A percentile compares a stretch with the other conserved stretches of the same genome.
Conservation (phyloP, 2,113 vertebrate genomes). For the Alligator mississippiensis region DNA sequence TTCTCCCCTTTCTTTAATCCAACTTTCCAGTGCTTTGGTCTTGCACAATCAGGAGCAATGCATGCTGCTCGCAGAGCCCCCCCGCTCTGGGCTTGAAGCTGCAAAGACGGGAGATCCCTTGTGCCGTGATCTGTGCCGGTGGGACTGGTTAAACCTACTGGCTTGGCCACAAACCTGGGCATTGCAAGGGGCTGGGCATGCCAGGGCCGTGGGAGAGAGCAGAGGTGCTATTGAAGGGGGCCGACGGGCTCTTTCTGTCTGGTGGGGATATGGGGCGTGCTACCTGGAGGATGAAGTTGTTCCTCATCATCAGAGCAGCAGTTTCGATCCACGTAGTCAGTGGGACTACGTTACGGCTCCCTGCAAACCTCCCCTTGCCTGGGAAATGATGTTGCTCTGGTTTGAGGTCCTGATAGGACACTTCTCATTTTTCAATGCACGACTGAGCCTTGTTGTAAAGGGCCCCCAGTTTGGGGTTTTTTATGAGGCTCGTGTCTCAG, state of each 20-base stretch:
- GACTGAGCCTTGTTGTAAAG: neutral
- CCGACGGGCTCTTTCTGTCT: neutral
- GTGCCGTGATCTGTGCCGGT: neutral
- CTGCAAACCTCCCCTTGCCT: neutral
- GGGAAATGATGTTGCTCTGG: rapidly evolving
- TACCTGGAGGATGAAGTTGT: neutral
- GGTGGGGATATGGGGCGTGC: neutral
- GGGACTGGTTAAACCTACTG: neutral
- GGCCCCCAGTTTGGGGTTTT: conserved; percentile 14
- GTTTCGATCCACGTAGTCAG: no score
- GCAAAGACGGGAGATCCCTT: neutral
- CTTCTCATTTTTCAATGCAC: conserved; percentile 18
- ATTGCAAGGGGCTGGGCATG: neutral
- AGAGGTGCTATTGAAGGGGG: neutral
- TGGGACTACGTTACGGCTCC: rapidly evolving
- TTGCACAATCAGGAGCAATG: neutral
- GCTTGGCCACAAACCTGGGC: neutral
- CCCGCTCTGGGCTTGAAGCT: neutral
- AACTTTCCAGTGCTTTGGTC: neutral
- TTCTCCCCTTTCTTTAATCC: neutral
- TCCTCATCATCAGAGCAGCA: no score
- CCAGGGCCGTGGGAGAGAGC: neutral
- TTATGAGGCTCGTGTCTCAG: no score
- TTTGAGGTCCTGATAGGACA: neutral
- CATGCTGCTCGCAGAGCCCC: neutral